Evolutionary conservation across 2,888 invertebrate species (phyloP).

Genomic region (Cordylochernes scorpioides): DNA sequence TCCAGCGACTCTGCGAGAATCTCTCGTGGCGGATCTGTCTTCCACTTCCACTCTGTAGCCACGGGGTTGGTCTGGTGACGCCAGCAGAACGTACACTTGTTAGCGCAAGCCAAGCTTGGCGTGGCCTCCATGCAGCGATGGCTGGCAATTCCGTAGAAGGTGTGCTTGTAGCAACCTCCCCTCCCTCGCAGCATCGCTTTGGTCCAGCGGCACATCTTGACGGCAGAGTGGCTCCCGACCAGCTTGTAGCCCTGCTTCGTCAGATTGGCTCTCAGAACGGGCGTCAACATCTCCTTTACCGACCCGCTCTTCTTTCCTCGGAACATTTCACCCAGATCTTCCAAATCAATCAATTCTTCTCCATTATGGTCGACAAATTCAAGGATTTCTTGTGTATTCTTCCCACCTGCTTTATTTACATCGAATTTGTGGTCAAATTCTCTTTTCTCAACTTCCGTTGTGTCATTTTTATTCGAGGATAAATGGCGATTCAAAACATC

Average conservation of each 20-base stretch:
- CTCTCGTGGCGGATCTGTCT: slow-evolving; percentile 28
- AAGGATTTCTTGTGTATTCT: too few species aligned
- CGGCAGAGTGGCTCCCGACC: slow-evolving; percentile 31
- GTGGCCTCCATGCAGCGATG: slow-evolving; percentile 34
- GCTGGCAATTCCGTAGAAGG: slow-evolving; percentile 32
- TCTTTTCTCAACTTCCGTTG: too few species aligned
- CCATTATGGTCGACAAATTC: too few species aligned
- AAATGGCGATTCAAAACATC: too few species aligned
- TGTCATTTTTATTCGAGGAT: too few species aligned
- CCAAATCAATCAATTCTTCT: slow-evolving; percentile 14
- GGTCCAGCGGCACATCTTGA: slow-evolving; percentile 33
- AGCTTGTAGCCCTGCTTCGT: slow-evolving; percentile 32
- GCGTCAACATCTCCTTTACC: slow-evolving; percentile 30
- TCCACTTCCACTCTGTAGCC: slow-evolving; percentile 34
- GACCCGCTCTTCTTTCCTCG: slow-evolving; percentile 15
- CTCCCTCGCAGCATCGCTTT: slow-evolving; percentile 29
- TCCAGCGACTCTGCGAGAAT: slow-evolving; percentile 28
- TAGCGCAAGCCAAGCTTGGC: slow-evolving; percentile 32
- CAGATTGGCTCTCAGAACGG: slow-evolving; percentile 25
- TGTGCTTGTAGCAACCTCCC: slow-evolving; percentile 34
- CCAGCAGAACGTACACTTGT: slow-evolving; percentile 35
- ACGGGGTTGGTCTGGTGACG: slow-evolving; percentile 27
- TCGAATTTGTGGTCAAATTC: too few species aligned
- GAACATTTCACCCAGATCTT: slow-evolving; percentile 12
- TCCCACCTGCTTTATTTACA: too few species aligned